phyloP scores from a whole-genome alignment of 2,888 invertebrate species.

The Drosophila tripunctata region DNA sequence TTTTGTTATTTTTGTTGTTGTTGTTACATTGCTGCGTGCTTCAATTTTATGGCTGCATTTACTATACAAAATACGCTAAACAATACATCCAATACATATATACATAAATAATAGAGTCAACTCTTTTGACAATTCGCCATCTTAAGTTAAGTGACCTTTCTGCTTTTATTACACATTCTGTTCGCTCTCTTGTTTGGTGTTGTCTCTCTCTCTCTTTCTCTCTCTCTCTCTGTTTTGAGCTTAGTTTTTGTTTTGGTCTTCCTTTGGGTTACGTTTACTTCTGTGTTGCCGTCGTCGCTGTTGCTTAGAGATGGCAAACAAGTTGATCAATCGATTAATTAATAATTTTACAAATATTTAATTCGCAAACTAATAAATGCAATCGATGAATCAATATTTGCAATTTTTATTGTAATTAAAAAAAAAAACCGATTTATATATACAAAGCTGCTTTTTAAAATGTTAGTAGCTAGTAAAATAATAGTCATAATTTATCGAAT shows the following conservation, averaged over 20 bases:
- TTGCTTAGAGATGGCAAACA: too few species aligned
- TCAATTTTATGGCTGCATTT: conserved; percentile 42
- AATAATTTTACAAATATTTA: too few species aligned
- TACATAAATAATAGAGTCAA: background rate
- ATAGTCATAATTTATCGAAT: too few species aligned
- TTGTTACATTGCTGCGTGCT: conserved; percentile 9
- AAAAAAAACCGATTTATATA: too few species aligned
- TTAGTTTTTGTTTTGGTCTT: too few species aligned
- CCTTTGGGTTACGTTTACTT: background rate
- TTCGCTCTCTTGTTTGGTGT: background rate
- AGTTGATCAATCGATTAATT: too few species aligned
- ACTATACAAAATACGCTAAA: conserved; percentile 48
- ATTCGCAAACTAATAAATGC: too few species aligned
- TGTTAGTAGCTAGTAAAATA: too few species aligned
- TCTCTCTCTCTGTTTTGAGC: too few species aligned
- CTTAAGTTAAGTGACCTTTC: conserved; percentile 1
- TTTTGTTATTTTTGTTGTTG: conserved; percentile 8
- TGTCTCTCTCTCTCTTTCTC: conserved; percentile 1
- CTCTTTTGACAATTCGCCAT: background rate
- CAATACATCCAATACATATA: background rate
- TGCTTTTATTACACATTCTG: conserved; percentile 46
- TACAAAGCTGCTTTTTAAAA: too few species aligned
- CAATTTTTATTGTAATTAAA: too few species aligned
- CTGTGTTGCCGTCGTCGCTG: background rate
- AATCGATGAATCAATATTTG: too few species aligned